Percentiles rank a stretch among this genome's conserved stretches.
Conservation (phyloP, 1,140 invertebrate genomes). For the Neodiprion pinetum region DNA sequence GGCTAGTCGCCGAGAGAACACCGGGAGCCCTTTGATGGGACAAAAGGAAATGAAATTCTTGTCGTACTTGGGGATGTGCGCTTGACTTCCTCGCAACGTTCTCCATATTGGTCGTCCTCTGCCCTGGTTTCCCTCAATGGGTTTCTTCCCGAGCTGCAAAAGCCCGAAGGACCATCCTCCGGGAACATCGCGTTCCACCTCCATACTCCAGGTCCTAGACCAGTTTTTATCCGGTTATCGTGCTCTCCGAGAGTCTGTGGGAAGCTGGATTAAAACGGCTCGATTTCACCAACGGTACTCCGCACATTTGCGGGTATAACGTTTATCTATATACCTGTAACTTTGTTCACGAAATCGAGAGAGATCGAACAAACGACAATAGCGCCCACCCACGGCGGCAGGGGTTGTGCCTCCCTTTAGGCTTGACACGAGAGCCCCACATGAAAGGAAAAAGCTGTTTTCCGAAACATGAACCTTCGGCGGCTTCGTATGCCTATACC, state of each 20-base stretch:
- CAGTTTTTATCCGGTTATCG: too few relatives aligned
- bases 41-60: conserved; percentile 1
- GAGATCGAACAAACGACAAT: neutral
- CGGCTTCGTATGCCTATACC: too few relatives aligned
- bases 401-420: neutral
- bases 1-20: neutral
- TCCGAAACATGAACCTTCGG: neutral
- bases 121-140: neutral
- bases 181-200: too few relatives aligned
- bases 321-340: neutral
- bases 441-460: conserved; percentile 17
- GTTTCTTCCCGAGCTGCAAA: neutral
- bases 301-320: neutral
- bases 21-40: conserved; percentile 1
- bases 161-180: neutral
- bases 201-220: too few relatives aligned
- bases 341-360: neutral
- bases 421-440: neutral
- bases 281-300: neutral
- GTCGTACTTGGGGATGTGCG: neutral
- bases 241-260: neutral
- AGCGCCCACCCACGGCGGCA: neutral
- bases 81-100: neutral
- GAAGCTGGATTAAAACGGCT: neutral
- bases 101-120: neutral